Conservation (phyloP, 2,797 vertebrate genomes). For the Diplodus sargus region DNA sequence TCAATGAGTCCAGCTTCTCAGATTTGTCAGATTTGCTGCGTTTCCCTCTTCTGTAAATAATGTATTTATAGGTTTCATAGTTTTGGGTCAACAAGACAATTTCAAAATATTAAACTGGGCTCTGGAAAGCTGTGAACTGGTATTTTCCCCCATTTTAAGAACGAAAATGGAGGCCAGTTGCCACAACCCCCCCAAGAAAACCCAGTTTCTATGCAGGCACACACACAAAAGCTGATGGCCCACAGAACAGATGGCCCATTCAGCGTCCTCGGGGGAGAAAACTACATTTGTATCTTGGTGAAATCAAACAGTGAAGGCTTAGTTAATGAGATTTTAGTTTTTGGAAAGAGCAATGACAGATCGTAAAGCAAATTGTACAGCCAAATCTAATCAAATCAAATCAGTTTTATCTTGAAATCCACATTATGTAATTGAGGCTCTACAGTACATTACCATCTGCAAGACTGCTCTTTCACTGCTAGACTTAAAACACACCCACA, state of each 20-base stretch:
- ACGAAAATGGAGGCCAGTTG: neutral
- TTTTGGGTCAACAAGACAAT: neutral
- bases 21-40: neutral
- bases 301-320: neutral
- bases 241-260: too few relatives aligned
- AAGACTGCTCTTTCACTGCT: constrained; percentile 9
- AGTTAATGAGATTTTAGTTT: neutral
- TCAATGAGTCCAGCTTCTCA: too few relatives aligned
- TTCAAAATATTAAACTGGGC: neutral
- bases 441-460: constrained; percentile 6
- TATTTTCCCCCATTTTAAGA: neutral
- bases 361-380: neutral
- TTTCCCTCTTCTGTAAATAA: neutral
- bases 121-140: neutral
- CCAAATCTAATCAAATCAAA: neutral
- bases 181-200: neutral
- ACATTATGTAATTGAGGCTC: neutral
- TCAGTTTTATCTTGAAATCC: neutral
- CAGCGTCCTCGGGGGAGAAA: neutral
- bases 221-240: neutral
- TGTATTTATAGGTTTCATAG: neutral
- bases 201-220: neutral
- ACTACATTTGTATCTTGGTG: neutral
- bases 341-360: neutral
- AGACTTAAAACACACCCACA: neutral